Conservation (phyloP, 1,140 invertebrate species). For the Philotrypesis tridentata region DNA sequence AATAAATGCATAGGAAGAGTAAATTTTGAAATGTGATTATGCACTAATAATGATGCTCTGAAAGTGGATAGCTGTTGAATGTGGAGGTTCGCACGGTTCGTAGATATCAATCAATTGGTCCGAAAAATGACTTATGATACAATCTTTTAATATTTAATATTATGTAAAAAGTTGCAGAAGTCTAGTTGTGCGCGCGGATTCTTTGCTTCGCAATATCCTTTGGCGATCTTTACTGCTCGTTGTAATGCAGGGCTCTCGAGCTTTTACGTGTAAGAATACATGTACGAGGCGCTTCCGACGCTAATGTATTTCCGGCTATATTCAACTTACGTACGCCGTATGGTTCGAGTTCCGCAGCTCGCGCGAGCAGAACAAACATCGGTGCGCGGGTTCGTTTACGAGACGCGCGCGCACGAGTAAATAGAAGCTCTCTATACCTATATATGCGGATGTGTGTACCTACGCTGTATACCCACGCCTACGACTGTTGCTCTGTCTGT, state of each 20-base stretch:
- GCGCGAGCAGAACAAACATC: conserved; percentile 5
- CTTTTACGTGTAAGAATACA: background rate
- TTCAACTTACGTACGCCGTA: background rate
- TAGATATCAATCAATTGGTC: too few species aligned
- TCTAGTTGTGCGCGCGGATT: too few species aligned
- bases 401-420: background rate
- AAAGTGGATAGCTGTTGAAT: too few species aligned
- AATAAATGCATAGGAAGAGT: too few species aligned
- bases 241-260: background rate
- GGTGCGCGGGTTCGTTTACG: background rate
- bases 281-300: background rate
- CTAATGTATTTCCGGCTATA: conserved; percentile 19
- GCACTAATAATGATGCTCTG: too few species aligned
- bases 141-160: too few species aligned
- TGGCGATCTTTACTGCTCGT: background rate
- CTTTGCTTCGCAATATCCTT: background rate
- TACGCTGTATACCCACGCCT: background rate
- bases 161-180: too few species aligned
- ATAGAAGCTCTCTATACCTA: background rate
- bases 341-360: background rate
- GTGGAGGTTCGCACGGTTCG: too few species aligned
- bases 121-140: too few species aligned
- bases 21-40: too few species aligned
- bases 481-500: background rate
- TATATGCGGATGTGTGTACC: background rate